Evolutionary conservation across 2,113 vertebrate genomes (phyloP).

Genomic region (Brachirus orientalis): DNA sequence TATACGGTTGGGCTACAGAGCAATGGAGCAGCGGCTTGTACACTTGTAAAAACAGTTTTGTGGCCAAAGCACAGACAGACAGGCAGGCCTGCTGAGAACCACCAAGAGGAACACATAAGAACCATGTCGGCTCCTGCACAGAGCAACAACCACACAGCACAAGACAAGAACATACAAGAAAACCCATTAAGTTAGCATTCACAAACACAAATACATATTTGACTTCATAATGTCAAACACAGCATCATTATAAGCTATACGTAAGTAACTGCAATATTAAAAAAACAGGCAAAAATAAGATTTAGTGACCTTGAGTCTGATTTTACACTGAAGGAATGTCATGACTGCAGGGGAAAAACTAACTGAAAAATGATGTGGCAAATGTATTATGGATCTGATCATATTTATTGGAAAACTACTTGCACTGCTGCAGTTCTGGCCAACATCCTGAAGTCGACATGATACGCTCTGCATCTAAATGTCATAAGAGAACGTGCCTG

Average conservation of each 20-base stretch:
- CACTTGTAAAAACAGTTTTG: constrained; percentile 82
- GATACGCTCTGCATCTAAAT: constrained; percentile 45
- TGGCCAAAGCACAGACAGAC: constrained; percentile 68
- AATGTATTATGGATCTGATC: constrained; percentile 39
- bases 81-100: constrained; percentile 65
- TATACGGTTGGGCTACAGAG: constrained; percentile 78
- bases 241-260: constrained; percentile 8
- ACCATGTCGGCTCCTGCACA: constrained; percentile 21
- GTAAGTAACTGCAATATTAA: not conserved
- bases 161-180: constrained; percentile 29
- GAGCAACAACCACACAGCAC: constrained; percentile 23
- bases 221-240: constrained; percentile 25
- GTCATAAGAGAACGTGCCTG: constrained; percentile 37
- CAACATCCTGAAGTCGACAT: constrained; percentile 29
- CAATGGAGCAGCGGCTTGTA: constrained; percentile 78
- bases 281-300: constrained; percentile 28
- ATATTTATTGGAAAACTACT: constrained; percentile 56
- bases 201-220: constrained; percentile 32
- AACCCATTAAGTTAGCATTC: constrained; percentile 2
- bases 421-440: constrained; percentile 14
- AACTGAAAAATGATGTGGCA: constrained; percentile 25
- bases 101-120: constrained; percentile 51
- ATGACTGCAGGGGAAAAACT: constrained; percentile 17
- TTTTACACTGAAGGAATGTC: constrained; percentile 42
- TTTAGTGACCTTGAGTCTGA: constrained; percentile 20